Conservation (phyloP, 2,797 vertebrate species). For the Periophthalmus magnuspinnatus region DNA sequence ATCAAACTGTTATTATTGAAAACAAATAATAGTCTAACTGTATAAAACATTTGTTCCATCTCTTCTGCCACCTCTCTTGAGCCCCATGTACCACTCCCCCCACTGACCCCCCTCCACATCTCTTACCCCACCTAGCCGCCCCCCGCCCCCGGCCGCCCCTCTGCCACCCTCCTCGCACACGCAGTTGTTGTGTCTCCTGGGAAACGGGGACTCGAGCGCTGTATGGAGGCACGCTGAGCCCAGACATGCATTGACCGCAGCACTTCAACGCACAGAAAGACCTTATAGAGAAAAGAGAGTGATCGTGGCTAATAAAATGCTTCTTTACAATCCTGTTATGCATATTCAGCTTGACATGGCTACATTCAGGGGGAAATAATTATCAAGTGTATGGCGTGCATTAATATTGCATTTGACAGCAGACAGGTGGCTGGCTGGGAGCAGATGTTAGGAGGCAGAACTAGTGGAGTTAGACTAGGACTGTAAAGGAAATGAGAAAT, state of each 20-base stretch:
- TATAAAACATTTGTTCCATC: neutral
- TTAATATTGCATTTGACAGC: conserved; percentile 71
- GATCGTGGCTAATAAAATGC: conserved; percentile 67
- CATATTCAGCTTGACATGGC: conserved; percentile 63
- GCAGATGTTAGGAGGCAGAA: conserved; percentile 66
- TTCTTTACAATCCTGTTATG: conserved; percentile 63
- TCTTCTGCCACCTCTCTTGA: conserved; percentile 62
- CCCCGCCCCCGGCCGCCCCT: conserved; percentile 53
- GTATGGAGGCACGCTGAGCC: conserved; percentile 63
- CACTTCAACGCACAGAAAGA: conserved; percentile 61
- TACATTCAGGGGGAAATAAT: conserved; percentile 69
- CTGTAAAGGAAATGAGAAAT: conserved; percentile 31
- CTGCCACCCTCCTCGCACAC: conserved; percentile 74
- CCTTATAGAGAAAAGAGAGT: conserved; percentile 52
- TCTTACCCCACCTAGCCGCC: neutral
- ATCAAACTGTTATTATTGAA: neutral
- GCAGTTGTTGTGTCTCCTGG: conserved; percentile 72
- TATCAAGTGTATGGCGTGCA: conserved; percentile 67
- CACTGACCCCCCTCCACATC: conserved; percentile 20
- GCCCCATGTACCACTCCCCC: conserved; percentile 29
- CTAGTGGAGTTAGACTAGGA: conserved; percentile 23
- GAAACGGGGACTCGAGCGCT: conserved; percentile 64
- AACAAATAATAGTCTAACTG: neutral
- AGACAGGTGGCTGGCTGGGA: conserved; percentile 72
- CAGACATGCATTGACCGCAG: conserved; percentile 35